phyloP scores from a whole-genome alignment of 2,113 vertebrate genomes.

The Brachyhypopomus occidentalis region DNA sequence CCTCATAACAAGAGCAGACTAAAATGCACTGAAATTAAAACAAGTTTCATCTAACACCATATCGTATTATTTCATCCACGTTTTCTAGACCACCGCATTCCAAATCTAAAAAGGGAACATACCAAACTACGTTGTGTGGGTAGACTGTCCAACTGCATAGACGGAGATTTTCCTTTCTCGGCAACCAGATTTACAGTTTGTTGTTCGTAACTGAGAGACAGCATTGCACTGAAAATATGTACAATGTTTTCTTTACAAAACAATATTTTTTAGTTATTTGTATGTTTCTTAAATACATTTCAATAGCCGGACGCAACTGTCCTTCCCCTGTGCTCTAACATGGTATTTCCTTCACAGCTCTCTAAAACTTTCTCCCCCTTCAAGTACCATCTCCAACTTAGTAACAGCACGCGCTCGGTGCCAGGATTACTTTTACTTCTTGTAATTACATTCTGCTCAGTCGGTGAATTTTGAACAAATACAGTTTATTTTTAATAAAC shows the following conservation, averaged over 20 bases:
- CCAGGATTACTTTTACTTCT: not conserved
- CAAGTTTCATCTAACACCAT: conserved; percentile 7
- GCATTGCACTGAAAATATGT: not conserved
- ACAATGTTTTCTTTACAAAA: not conserved
- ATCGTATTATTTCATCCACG: conserved; percentile 42
- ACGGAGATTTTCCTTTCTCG: not conserved
- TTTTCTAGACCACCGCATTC: conserved; percentile 44
- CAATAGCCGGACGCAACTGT: not conserved
- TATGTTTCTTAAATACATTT: not conserved
- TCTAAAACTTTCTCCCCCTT: not conserved
- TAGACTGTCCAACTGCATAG: not conserved
- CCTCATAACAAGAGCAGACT: conserved; percentile 10
- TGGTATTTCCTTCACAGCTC: not conserved
- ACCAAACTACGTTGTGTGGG: not conserved
- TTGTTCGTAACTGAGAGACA: not conserved
- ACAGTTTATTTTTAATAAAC: too few species aligned
- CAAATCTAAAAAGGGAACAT: conserved; percentile 31
- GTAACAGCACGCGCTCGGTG: not conserved
- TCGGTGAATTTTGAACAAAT: not conserved
- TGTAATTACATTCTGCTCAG: not conserved
- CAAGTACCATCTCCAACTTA: not conserved
- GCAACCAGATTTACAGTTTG: not conserved
- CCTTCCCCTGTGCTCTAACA: not conserved
- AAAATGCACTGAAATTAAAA: not conserved
- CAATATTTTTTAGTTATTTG: not conserved